These are phyloP conservation scores for Megaptera novaeangliae DNA, from an alignment of 2,113 vertebrate species.

Conservation along the genomic window DNA sequence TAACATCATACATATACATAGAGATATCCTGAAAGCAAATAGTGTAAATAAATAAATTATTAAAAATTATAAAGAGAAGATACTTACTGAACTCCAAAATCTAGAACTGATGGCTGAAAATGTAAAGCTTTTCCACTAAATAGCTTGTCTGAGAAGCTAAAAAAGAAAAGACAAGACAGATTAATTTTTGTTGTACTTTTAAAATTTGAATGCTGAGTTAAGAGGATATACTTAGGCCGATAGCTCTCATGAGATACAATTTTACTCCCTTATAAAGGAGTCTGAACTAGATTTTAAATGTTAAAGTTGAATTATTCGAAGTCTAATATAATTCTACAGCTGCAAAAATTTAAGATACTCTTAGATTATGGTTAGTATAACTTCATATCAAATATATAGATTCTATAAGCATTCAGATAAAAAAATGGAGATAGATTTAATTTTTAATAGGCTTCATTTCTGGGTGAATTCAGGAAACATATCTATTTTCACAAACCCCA, in stretches of 20 bases:
- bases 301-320: neutral
- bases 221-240: neutral
- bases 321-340: neutral
- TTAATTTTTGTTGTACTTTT: neutral
- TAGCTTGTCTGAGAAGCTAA: conserved; percentile 89
- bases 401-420: neutral
- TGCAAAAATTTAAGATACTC: neutral
- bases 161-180: conserved; percentile 48
- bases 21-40: neutral
- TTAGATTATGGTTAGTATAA: neutral
- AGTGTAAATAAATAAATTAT: neutral
- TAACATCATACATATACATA: neutral
- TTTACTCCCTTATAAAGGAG: neutral
- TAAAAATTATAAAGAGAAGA: conserved; percentile 44
- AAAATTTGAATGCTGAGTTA: neutral
- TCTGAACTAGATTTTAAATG: conserved; percentile 10
- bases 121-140: conserved; percentile 87
- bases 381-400: neutral
- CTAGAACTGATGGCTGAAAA: conserved; percentile 92
- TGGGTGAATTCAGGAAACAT: neutral
- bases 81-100: conserved; percentile 97
- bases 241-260: neutral
- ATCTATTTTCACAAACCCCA: neutral
- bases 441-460: neutral
- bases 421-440: neutral